Percentiles rank a stretch among this genome's conserved stretches.
Evolutionary conservation across 2,113 vertebrate species (phyloP).

Genomic region (Guaruba guarouba): DNA sequence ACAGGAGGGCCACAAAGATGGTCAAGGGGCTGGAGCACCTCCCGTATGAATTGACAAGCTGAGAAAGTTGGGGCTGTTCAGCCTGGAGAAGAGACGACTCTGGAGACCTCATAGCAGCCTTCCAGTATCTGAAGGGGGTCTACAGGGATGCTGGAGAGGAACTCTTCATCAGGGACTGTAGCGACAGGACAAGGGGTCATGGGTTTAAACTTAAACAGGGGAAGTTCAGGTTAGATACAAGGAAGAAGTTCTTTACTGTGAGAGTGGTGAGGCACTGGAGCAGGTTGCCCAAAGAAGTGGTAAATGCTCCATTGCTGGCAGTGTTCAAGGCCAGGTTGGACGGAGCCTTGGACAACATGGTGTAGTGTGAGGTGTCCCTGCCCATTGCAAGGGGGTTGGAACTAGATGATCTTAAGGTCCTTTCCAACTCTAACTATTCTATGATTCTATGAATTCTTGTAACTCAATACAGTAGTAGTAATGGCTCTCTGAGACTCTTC

Average conservation of each 20-base stretch:
- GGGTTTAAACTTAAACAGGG: background rate
- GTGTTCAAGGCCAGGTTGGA: background rate
- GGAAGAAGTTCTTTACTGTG: background rate
- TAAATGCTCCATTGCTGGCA: background rate
- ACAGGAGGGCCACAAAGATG: background rate
- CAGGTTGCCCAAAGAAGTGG: background rate
- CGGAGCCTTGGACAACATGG: background rate
- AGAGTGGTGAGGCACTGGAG: background rate
- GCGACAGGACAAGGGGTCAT: background rate
- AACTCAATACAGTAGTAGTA: background rate
- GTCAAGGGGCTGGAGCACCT: background rate
- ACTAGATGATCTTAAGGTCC: background rate
- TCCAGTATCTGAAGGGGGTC: background rate
- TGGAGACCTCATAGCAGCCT: background rate
- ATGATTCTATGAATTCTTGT: background rate
- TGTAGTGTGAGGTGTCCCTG: background rate
- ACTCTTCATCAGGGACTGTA: background rate
- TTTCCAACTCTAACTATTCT: background rate
- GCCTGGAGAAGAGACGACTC: background rate
- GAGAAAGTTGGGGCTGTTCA: background rate
- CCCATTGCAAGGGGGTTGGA: background rate
- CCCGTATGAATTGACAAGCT: background rate
- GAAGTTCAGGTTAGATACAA: background rate
- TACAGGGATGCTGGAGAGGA: background rate
- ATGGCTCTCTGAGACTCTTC: background rate